phyloP scores from a whole-genome alignment of 2,113 vertebrate species.

The Cheilinus undulatus region DNA sequence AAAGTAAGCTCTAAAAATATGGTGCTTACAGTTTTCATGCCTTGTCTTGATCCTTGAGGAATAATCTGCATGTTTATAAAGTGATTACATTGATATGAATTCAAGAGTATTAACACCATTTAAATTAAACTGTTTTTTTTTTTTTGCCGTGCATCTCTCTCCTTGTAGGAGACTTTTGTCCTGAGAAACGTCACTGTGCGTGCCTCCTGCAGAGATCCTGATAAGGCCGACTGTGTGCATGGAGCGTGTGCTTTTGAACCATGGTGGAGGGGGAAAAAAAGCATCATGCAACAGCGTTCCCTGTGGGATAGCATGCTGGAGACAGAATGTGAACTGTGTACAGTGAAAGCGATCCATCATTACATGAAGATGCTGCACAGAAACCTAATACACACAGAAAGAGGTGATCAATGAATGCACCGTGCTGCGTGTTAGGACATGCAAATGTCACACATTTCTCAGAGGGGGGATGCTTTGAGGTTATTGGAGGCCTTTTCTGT shows the following conservation, averaged over 20 bases:
- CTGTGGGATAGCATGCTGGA: conserved; percentile 35
- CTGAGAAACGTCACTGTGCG: conserved; percentile 34
- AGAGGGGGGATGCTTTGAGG: conserved; percentile 13
- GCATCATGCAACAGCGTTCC: conserved; percentile 42
- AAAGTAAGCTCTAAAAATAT: not conserved
- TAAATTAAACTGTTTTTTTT: conserved; percentile 1
- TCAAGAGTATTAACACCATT: conserved; percentile 20
- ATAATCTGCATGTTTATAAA: not conserved
- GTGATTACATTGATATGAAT: conserved; percentile 2
- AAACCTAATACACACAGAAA: conserved; percentile 39
- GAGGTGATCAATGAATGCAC: conserved; percentile 59
- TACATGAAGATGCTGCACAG: conserved; percentile 44
- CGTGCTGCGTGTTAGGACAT: conserved; percentile 8
- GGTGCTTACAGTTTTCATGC: conserved; percentile 1
- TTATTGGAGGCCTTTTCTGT: conserved; percentile 27
- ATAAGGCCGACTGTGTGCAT: conserved; percentile 54
- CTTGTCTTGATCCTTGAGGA: not conserved
- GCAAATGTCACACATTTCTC: conserved; percentile 57
- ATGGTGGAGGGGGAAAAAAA: not conserved
- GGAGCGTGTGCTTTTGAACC: conserved; percentile 37
- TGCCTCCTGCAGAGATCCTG: conserved; percentile 36
- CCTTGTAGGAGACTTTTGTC: conserved; percentile 41
- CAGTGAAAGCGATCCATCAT: conserved; percentile 39
- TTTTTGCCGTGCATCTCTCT: conserved; percentile 28
- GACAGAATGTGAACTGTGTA: conserved; percentile 21